Evolutionary conservation across 2,797 vertebrate genomes (phyloP), one percentile per base, ranked within the genome.

Genomic region (Macropodus opercularis): DNA sequence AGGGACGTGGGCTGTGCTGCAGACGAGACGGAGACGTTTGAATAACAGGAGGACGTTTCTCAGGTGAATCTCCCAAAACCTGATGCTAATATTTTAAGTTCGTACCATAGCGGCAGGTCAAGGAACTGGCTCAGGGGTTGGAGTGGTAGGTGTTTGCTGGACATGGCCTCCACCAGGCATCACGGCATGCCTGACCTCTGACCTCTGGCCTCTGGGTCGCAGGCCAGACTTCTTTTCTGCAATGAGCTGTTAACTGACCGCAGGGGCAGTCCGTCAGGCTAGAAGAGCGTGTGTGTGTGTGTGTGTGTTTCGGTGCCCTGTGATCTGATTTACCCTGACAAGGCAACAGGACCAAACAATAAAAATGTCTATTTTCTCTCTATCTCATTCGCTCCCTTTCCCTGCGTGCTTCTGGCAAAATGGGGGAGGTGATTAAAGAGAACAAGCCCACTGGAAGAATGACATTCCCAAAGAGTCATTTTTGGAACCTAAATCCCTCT

Each of bases 241-340:
- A 32, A 80, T 83, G 77, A 88, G 77, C 75, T 83, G 73, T 80
- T 80, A 77, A 60, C 77, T 79, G 85, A 90, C 82, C 80, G 69
- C 50, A 27, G 51, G 75, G 77, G 46, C 61, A 69, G 65, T 62
- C 60, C 65, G 64, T 59, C 71, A 54, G 68, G 64, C 65, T 73
- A 19, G 32, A 64, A 39, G 41, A 72, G 51, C 62, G 60, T 61
- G 57, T 80, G 32, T 65, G n/a, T 47, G 0, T 23, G 63, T 48
- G 51, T 77, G 52, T 73, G 31, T 69, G 65, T 50, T 54, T 83
- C 63, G 18, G 56, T 36, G 51, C 29, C 12, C 46, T 54, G 56
- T 85, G 87, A 89, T 84, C 48, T 87, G 76, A 91, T 87, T 72
- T 54, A 65, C 29, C 48, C 75, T 80, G 88, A 90, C 84, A 85